Percentiles rank a stretch among this genome's conserved stretches.
phyloP scores from a whole-genome alignment of 2,797 vertebrate genomes.

The Gadopsis bispinosus region DNA sequence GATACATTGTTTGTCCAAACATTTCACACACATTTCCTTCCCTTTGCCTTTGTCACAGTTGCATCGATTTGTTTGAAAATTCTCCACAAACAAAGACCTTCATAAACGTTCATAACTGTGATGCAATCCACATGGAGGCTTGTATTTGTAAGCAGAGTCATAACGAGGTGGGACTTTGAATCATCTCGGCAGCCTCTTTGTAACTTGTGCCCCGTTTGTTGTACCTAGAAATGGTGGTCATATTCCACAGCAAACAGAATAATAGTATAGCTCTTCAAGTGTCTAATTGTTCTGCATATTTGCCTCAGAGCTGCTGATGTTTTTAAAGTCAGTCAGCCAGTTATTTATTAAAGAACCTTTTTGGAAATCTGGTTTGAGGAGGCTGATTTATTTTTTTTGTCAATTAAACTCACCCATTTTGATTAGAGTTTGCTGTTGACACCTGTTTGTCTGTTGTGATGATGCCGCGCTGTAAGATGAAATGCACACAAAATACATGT shows the following conservation, averaged over 20 bases:
- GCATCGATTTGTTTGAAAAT: slow-evolving; percentile 27
- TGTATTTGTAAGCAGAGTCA: slow-evolving; percentile 30
- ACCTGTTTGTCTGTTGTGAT: slow-evolving; percentile 18
- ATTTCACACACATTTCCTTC: slow-evolving; percentile 55
- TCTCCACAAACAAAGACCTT: slow-evolving; percentile 17
- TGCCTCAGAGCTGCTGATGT: slow-evolving; percentile 53
- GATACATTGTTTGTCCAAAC: slow-evolving; percentile 42
- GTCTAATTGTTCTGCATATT: slow-evolving; percentile 35
- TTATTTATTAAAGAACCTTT: slow-evolving; percentile 80
- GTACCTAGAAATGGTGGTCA: slow-evolving; percentile 18
- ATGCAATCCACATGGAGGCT: slow-evolving; percentile 15
- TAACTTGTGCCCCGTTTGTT: slow-evolving; percentile 32
- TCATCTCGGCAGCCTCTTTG: slow-evolving; percentile 8
- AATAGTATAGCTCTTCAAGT: slow-evolving; percentile 23
- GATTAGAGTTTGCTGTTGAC: slow-evolving; percentile 11
- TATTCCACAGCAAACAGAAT: slow-evolving; percentile 33
- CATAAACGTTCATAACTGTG: slow-evolving; percentile 23
- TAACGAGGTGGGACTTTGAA: slow-evolving; percentile 9
- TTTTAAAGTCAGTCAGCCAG: slow-evolving; percentile 66
- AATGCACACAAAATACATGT: slow-evolving; percentile 26
- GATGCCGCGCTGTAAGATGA: slow-evolving; percentile 1
- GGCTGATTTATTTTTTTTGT: slow-evolving; percentile 21
- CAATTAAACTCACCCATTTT: slow-evolving; percentile 15
- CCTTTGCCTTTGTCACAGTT: slow-evolving; percentile 26
- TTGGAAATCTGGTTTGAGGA: slow-evolving; percentile 40